A percentile compares a stretch with the other conserved stretches of the same genome.
phyloP scores from a whole-genome alignment of 2,113 vertebrate genomes.

The Diadophis punctatus region DNA sequence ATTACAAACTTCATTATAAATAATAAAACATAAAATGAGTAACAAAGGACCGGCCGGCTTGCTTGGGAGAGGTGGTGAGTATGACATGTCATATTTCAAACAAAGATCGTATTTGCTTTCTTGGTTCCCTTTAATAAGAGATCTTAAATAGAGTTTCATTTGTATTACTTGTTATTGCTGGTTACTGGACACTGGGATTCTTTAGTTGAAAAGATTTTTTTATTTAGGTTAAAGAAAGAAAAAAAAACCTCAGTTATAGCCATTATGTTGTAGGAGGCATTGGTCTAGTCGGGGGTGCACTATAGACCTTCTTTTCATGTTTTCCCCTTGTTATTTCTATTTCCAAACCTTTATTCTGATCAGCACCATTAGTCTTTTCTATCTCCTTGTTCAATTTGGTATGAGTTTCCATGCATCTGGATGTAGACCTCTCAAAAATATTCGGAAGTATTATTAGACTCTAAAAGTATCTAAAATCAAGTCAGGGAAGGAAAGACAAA shows the following conservation, averaged over 20 bases:
- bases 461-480: not conserved
- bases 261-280: not conserved
- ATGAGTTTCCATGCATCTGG: not conserved
- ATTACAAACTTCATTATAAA: constrained; percentile 37
- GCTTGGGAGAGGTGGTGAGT: constrained; percentile 28
- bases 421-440: not conserved
- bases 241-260: accelerated
- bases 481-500: not conserved
- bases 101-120: constrained; percentile 14
- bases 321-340: not conserved
- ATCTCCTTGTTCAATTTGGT: not conserved
- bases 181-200: constrained; percentile 11
- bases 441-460: not conserved
- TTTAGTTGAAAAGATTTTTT: not conserved
- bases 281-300: not conserved
- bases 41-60: constrained; percentile 29
- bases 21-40: constrained; percentile 25
- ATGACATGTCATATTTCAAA: constrained; percentile 22
- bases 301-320: not conserved
- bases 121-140: constrained; percentile 31
- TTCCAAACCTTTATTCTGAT: not conserved
- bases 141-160: constrained; percentile 39
- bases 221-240: not conserved
- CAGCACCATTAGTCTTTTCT: not conserved
- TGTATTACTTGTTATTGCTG: constrained; percentile 32